Evolutionary conservation across 2,888 invertebrate genomes (phyloP).

Genomic region (Eupithecia vulgata): DNA sequence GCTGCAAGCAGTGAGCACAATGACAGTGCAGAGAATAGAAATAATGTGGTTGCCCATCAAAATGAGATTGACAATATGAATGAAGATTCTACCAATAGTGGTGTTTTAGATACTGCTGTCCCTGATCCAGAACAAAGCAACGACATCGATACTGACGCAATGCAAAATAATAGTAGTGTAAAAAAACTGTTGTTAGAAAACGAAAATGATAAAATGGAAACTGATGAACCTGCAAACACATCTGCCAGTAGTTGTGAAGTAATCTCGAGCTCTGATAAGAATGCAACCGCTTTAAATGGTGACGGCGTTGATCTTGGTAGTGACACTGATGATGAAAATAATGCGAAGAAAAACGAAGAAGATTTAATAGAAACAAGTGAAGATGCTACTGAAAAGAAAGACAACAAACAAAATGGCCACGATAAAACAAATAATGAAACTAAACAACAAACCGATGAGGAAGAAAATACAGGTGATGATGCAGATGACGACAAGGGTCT

Average conservation of each 20-base stretch:
- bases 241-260: slow-evolving; percentile 2
- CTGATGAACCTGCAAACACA: slow-evolving; percentile 18
- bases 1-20: slow-evolving; percentile 78
- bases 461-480: not conserved
- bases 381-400: slow-evolving; percentile 12
- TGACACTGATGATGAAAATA: slow-evolving; percentile 13
- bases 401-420: slow-evolving; percentile 13
- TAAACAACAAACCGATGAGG: slow-evolving; percentile 16
- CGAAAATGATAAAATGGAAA: slow-evolving; percentile 28
- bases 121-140: slow-evolving; percentile 9
- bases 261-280: slow-evolving; percentile 11
- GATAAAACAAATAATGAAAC: slow-evolving; percentile 15
- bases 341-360: slow-evolving; percentile 15
- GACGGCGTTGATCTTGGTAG: slow-evolving; percentile 17
- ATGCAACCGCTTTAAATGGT: slow-evolving; percentile 20
- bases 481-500: slow-evolving; percentile 29
- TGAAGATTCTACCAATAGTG: slow-evolving; percentile 26
- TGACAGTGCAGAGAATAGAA: slow-evolving; percentile 71
- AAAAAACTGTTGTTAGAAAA: slow-evolving; percentile 30
- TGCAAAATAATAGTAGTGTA: slow-evolving; percentile 10
- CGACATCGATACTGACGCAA: slow-evolving; percentile 25
- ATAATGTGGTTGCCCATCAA: slow-evolving; percentile 37
- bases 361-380: slow-evolving; percentile 18
- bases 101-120: slow-evolving; percentile 5
- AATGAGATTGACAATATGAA: slow-evolving; percentile 21